These are phyloP conservation scores for Halesus radiatus DNA, from an alignment of 1,140 invertebrate genomes.

Conservation along the genomic window DNA sequence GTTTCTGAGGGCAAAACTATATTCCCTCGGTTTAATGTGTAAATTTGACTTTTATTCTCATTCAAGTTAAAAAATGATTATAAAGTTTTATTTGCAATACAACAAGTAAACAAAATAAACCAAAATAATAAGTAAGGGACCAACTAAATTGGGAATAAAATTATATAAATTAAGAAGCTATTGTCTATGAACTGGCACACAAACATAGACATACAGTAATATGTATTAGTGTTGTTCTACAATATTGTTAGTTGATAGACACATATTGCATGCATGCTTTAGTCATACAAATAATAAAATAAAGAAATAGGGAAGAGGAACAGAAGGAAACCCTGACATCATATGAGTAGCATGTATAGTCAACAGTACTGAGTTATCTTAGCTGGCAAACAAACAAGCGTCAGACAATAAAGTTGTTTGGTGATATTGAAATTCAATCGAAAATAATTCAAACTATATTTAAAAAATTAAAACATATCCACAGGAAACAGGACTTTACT, in stretches of 20 bases:
- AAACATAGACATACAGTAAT: constrained; percentile 11
- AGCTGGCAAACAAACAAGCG: constrained; percentile 5
- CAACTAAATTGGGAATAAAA: constrained; percentile 39
- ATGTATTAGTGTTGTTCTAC: constrained; percentile 9
- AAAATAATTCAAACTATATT: background rate
- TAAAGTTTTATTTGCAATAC: constrained; percentile 41
- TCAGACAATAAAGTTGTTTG: constrained; percentile 9
- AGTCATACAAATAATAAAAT: constrained; percentile 40
- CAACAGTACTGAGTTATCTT: constrained; percentile 28
- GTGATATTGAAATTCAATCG: constrained; percentile 19
- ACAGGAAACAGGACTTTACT: background rate
- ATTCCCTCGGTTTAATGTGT: background rate
- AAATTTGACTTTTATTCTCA: too few species aligned
- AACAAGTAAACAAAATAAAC: constrained; percentile 22
- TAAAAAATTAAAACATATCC: background rate
- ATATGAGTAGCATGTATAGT: constrained; percentile 36
- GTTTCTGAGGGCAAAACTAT: background rate
- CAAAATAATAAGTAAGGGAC: constrained; percentile 46
- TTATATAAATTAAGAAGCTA: constrained; percentile 41
- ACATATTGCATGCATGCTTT: constrained; percentile 48
- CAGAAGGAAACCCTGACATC: constrained; percentile 46
- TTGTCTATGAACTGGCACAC: constrained; percentile 53
- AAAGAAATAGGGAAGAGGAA: constrained; percentile 19
- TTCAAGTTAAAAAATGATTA: background rate
- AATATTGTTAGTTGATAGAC: constrained; percentile 52